These are phyloP conservation scores for Leuciscus waleckii DNA, from an alignment of 2,797 vertebrate genomes.

Conservation along the genomic window DNA sequence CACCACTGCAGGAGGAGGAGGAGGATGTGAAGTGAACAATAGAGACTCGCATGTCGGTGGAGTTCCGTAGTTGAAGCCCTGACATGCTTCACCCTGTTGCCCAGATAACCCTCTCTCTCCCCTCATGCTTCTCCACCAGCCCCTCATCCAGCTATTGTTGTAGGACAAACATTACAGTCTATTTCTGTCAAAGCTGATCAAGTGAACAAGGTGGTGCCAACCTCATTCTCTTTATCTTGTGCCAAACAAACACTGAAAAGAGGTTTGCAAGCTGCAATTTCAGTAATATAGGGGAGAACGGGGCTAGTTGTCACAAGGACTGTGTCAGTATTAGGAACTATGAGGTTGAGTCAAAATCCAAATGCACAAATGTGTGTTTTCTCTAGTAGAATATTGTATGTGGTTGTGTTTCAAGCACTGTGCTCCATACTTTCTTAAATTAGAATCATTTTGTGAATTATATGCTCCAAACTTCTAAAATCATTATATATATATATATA, in stretches of 20 bases:
- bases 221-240: slow-evolving; percentile 14
- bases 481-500: neutral
- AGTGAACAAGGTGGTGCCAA: slow-evolving; percentile 48
- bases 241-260: slow-evolving; percentile 20
- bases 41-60: slow-evolving; percentile 29
- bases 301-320: neutral
- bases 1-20: slow-evolving; percentile 40
- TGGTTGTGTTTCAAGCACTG: neutral
- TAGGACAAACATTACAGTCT: slow-evolving; percentile 27
- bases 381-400: neutral
- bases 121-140: slow-evolving; percentile 10
- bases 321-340: neutral
- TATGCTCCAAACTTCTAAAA: neutral
- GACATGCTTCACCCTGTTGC: slow-evolving; percentile 39
- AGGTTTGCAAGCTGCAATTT: neutral
- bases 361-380: neutral
- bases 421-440: neutral
- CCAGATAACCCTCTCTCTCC: slow-evolving; percentile 27
- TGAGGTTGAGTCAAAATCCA: neutral
- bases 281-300: neutral
- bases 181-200: slow-evolving; percentile 50
- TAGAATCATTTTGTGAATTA: neutral
- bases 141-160: slow-evolving; percentile 49
- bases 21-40: slow-evolving; percentile 58
- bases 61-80: slow-evolving; percentile 27